Conservation (phyloP, 2,888 invertebrate genomes). For the Phasia obesa region DNA sequence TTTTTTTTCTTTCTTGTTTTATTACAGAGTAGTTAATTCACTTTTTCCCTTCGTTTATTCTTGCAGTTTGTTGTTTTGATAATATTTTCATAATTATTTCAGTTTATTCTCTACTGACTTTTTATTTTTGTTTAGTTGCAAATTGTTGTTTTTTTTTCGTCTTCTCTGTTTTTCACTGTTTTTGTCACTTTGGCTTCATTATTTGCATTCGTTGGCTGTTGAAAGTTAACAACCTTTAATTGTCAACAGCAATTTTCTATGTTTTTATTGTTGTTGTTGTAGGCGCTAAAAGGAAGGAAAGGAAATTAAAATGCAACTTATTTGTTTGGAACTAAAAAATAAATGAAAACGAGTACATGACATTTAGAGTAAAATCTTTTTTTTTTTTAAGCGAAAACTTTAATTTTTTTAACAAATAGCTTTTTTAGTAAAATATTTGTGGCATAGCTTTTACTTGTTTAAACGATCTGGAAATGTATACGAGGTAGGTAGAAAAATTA, state of each 20-base stretch:
- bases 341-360: not conserved
- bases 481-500: not conserved
- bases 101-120: constrained; percentile 47
- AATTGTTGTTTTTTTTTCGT: constrained; percentile 10
- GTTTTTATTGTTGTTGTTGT: not conserved
- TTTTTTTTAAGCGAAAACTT: not conserved
- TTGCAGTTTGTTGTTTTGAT: constrained; percentile 41
- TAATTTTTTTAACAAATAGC: not conserved
- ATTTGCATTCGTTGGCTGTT: constrained; percentile 57
- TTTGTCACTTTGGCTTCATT: constrained; percentile 59
- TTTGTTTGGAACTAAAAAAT: not conserved
- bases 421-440: constrained; percentile 16
- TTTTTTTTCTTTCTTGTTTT: not conserved
- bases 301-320: constrained; percentile 36
- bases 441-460: constrained; percentile 14
- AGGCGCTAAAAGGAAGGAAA: constrained; percentile 15
- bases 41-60: constrained; percentile 21
- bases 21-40: constrained; percentile 24
- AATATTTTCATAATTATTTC: constrained; percentile 65
- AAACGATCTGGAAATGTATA: not conserved
- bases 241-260: constrained; percentile 52
- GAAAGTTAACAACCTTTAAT: constrained; percentile 64
- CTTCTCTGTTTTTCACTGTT: constrained; percentile 24
- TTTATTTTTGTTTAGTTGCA: constrained; percentile 43
- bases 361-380: constrained; percentile 8